phyloP scores from a whole-genome alignment of 2,113 vertebrate genomes.

The Mesocricetus auratus region DNA sequence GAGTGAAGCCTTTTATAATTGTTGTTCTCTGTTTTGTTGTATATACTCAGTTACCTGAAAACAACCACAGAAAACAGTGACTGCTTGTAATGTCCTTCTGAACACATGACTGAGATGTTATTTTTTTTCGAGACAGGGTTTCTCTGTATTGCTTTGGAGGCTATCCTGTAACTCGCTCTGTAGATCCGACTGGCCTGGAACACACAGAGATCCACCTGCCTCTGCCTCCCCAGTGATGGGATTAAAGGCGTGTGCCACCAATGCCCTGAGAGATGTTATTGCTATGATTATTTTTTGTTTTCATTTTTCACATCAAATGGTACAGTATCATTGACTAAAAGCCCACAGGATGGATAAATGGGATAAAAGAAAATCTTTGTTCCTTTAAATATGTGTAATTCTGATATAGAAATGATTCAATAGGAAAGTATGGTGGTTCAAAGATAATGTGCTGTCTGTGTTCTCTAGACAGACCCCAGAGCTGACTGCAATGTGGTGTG shows the following conservation, averaged over 20 bases:
- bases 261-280: no score
- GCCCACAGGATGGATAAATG: background rate
- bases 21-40: background rate
- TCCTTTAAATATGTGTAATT: background rate
- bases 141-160: no score
- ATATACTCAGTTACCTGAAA: background rate
- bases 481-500: constrained; percentile 70
- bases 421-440: constrained; percentile 71
- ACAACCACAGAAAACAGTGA: background rate
- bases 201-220: no score
- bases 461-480: constrained; percentile 75
- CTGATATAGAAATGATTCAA: constrained; percentile 53
- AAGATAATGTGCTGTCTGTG: constrained; percentile 57
- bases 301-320: background rate
- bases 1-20: background rate
- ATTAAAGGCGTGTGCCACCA: no score
- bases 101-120: background rate
- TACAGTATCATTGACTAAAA: background rate
- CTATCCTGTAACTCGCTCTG: no score
- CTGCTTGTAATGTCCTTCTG: background rate
- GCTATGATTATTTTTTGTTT: background rate
- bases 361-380: background rate
- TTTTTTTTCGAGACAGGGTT: no score
- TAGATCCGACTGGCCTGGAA: no score
- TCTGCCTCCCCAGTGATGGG: no score